Conservation (phyloP, 2,888 invertebrate species). For the Ptychoptera albimana region DNA sequence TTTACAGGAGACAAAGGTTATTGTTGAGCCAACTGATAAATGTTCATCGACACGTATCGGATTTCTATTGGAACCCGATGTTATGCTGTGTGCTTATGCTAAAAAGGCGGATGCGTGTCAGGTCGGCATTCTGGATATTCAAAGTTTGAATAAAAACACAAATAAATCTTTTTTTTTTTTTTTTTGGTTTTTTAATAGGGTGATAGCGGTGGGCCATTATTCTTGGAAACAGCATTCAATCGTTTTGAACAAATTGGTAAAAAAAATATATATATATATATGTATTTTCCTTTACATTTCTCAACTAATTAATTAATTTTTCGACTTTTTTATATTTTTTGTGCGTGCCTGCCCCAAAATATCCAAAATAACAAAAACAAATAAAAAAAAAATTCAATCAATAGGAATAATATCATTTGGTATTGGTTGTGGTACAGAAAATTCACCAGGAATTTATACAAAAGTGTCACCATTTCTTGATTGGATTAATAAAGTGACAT, state of each 20-base stretch:
- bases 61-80: slow-evolving; percentile 24
- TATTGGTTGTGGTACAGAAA: slow-evolving; percentile 4
- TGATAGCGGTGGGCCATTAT: slow-evolving; percentile 7
- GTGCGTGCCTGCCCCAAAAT: no score
- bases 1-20: slow-evolving; percentile 32
- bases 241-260: no score
- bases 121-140: slow-evolving; percentile 24
- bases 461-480: neutral
- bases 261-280: no score
- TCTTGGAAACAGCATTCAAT: neutral
- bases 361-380: neutral
- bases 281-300: no score
- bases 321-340: no score
- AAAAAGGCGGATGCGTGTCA: slow-evolving; percentile 46
- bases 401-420: slow-evolving; percentile 8
- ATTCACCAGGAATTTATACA: slow-evolving; percentile 6
- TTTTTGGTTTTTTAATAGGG: slow-evolving; percentile 1
- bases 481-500: slow-evolving; percentile 2
- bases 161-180: neutral
- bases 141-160: neutral
- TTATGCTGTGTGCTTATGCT: slow-evolving; percentile 45
- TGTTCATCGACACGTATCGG: slow-evolving; percentile 26
- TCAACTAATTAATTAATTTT: no score
- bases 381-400: no score
- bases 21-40: slow-evolving; percentile 23